Evolutionary conservation across 2,113 vertebrate species (phyloP), one percentile per base, ranked within the genome.

Genomic region (Heterotis niloticus): DNA sequence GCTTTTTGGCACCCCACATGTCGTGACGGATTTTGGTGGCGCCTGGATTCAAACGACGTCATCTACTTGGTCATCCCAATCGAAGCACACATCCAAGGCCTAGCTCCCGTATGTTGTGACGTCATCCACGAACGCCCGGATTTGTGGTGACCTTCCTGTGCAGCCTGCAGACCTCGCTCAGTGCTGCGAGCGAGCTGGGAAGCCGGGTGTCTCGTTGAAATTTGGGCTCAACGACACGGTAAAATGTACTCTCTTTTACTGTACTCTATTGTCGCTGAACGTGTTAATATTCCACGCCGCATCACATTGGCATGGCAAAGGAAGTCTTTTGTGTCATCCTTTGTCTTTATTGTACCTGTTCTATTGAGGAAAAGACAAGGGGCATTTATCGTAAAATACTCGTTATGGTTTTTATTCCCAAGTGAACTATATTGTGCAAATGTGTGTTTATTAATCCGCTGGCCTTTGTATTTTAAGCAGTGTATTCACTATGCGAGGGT

Each of bases 1-100:
- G 11, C 26, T 1, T 29, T 9, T 9, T 69, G 14, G 29, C 28
- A 10, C 1, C 14, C 9, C 28, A 4, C 24, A 75, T 5, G 9
- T 26, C 5, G 54, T 69, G 77, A 78, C 65, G 76, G 29, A 17
- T 56, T 69, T 69, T 78, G n/a, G 51, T 52, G n/a, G 77, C 23
- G 64, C 23, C 76, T 4, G 64, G 20, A 62, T 17, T 62, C 59
- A 62, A 11, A 44, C 7, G 2, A 44, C 7, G 34, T 44, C 34
- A 44, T 11, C 12, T 34, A 5, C n/a, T n/a, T n/a, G n/a, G n/a
- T n/a, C n/a, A n/a, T n/a, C n/a, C n/a, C n/a, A n/a, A n/a, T n/a
- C n/a, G n/a, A n/a, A n/a, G n/a, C n/a, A n/a, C n/a, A n/a, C n/a
- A n/a, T n/a, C n/a, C n/a, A n/a, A n/a, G n/a, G n/a, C n/a, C n/a